A percentile compares a stretch with the other conserved stretches of the same genome.
phyloP scores from a whole-genome alignment of 2,113 vertebrate species.

The Oostethus manadensis region DNA sequence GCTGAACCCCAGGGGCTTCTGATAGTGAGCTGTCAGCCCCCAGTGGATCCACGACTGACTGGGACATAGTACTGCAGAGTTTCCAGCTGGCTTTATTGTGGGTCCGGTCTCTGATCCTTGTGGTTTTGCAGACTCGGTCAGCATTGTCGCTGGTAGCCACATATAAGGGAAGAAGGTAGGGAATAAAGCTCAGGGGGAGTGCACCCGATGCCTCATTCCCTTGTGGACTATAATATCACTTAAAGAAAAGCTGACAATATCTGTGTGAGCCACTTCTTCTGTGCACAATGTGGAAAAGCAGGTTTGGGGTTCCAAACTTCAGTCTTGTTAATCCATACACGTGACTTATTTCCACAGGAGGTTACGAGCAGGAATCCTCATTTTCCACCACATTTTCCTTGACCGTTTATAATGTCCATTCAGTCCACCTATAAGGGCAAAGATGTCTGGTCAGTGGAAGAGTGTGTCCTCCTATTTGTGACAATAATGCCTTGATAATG shows the following conservation, averaged over 20 bases:
- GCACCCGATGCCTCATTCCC: constrained; percentile 31
- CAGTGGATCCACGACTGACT: constrained; percentile 41
- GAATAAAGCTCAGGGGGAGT: constrained; percentile 27
- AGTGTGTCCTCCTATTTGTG: neutral
- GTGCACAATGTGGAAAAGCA: neutral
- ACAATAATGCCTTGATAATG: neutral
- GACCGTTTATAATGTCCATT: constrained; percentile 9
- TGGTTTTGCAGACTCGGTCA: constrained; percentile 72
- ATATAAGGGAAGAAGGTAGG: constrained; percentile 27
- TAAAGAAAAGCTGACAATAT: neutral
- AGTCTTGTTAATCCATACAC: constrained; percentile 41
- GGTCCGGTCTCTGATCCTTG: constrained; percentile 63
- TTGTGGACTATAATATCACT: constrained; percentile 2
- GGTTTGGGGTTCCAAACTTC: constrained; percentile 16
- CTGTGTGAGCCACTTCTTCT: neutral
- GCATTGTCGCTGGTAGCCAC: constrained; percentile 80
- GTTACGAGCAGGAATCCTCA: constrained; percentile 19
- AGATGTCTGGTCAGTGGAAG: constrained; percentile 27
- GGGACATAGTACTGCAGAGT: constrained; percentile 60
- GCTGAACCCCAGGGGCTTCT: constrained; percentile 43
- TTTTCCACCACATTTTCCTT: constrained; percentile 8
- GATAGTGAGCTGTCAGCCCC: constrained; percentile 38
- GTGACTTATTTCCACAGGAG: constrained; percentile 36
- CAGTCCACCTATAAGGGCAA: constrained; percentile 24
- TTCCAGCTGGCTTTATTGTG: constrained; percentile 36